Evolutionary conservation across 2,888 invertebrate species (phyloP).

Genomic region (Eupithecia dodoneata): DNA sequence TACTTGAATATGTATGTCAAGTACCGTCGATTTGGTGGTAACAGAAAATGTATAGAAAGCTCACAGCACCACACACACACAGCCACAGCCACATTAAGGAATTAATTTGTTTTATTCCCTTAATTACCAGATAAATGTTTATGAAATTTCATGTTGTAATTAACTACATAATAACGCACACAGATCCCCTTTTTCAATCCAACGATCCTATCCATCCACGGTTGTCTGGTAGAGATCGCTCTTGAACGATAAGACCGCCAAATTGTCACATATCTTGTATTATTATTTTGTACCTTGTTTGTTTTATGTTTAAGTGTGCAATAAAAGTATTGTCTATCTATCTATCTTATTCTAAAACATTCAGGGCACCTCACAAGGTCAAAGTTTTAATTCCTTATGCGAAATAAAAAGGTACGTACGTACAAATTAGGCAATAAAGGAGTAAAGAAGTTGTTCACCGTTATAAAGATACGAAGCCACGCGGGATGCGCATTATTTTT

Average conservation of each 20-base stretch:
- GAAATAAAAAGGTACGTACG: slow-evolving; percentile 20
- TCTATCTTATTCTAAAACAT: slow-evolving; percentile 8
- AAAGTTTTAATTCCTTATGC: slow-evolving; percentile 17
- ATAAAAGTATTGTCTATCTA: too few species aligned
- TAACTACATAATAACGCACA: too few species aligned
- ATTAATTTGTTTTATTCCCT: not conserved
- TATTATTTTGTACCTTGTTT: too few species aligned
- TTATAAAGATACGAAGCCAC: slow-evolving; percentile 22
- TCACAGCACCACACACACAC: too few species aligned
- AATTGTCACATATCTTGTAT: too few species aligned
- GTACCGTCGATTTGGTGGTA: not conserved
- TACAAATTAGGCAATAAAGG: slow-evolving; percentile 30
- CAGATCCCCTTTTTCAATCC: too few species aligned
- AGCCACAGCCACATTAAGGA: not conserved
- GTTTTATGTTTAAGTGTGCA: too few species aligned
- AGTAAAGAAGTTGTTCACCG: slow-evolving; percentile 18
- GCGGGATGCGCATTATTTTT: slow-evolving; percentile 21
- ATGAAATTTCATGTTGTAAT: too few species aligned
- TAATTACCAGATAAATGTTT: slow-evolving; percentile 2
- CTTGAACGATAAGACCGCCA: too few species aligned
- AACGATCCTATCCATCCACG: too few species aligned
- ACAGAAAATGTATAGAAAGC: not conserved
- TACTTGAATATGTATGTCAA: not conserved
- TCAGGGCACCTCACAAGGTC: slow-evolving; percentile 11
- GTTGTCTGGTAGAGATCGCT: too few species aligned